A percentile compares a stretch with the other conserved stretches of the same genome.
phyloP scores from a whole-genome alignment of 2,113 vertebrate species.

The Montifringilla adamsi region DNA sequence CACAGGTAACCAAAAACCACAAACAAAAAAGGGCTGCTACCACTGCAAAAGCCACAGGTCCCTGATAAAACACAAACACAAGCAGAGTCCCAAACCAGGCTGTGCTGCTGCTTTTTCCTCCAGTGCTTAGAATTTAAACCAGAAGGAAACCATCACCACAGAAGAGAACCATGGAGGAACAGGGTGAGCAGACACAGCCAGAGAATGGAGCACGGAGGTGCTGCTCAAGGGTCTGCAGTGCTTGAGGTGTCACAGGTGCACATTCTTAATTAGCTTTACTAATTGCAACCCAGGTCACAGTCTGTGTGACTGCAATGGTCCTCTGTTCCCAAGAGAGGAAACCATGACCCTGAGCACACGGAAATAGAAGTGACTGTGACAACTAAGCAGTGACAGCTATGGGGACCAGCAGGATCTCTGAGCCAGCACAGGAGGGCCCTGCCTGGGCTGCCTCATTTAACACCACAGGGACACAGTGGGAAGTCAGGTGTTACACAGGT shows the following conservation, averaged over 20 bases:
- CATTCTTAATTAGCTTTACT: not conserved
- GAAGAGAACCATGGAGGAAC: accelerated
- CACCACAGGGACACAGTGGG: not conserved
- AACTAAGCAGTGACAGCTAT: not conserved
- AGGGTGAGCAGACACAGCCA: accelerated
- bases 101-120: not conserved
- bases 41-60: not conserved
- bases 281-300: not conserved
- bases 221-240: accelerated
- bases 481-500: not conserved
- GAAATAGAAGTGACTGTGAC: not conserved
- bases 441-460: not conserved
- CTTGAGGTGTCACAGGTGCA: accelerated
- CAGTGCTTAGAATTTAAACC: not conserved
- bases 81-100: not conserved
- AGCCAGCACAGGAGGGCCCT: too few relatives aligned
- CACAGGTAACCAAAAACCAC: not conserved
- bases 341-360: accelerated
- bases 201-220: accelerated
- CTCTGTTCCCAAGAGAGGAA: not conserved
- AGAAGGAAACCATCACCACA: not conserved
- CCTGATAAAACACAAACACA: not conserved
- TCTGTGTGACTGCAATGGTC: not conserved
- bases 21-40: not conserved
- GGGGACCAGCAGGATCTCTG: not conserved